Evolutionary conservation across 2,888 invertebrate genomes (phyloP).

Genomic region (Boloria euphrosyne): DNA sequence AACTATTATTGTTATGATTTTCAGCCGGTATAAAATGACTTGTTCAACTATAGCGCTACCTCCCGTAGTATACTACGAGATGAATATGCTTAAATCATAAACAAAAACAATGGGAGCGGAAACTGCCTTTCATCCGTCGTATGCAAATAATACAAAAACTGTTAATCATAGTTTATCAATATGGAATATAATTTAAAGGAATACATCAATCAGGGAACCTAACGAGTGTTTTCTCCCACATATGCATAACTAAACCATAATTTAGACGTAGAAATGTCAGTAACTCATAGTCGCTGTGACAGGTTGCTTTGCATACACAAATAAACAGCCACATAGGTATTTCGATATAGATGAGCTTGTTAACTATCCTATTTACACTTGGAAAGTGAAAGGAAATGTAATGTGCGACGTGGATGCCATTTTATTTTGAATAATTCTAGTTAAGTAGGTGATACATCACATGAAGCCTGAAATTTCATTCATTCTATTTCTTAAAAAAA

Average conservation of each 20-base stretch:
- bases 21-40: too few relatives aligned
- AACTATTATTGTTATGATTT: too few relatives aligned
- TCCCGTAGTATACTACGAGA: too few relatives aligned
- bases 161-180: conserved; percentile 28
- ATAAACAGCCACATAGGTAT: conserved; percentile 50
- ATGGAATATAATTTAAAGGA: conserved; percentile 43
- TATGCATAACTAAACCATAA: conserved; percentile 76
- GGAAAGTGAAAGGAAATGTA: conserved; percentile 4
- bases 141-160: conserved; percentile 27
- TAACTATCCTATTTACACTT: conserved; percentile 38
- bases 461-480: background rate
- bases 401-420: background rate
- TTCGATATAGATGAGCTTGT: conserved; percentile 37
- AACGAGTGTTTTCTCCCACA: conserved; percentile 71
- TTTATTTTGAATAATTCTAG: background rate
- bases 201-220: conserved; percentile 52
- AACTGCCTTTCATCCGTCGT: conserved; percentile 4
- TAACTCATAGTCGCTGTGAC: conserved; percentile 69
- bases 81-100: background rate
- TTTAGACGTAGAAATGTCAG: conserved; percentile 65
- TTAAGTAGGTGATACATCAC: too few relatives aligned
- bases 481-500: too few relatives aligned
- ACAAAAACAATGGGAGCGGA: conserved; percentile 4
- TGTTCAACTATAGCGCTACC: too few relatives aligned
- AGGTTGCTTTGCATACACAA: conserved; percentile 68